phyloP scores from a whole-genome alignment of 2,888 invertebrate genomes.

The Maniola hyperantus region DNA sequence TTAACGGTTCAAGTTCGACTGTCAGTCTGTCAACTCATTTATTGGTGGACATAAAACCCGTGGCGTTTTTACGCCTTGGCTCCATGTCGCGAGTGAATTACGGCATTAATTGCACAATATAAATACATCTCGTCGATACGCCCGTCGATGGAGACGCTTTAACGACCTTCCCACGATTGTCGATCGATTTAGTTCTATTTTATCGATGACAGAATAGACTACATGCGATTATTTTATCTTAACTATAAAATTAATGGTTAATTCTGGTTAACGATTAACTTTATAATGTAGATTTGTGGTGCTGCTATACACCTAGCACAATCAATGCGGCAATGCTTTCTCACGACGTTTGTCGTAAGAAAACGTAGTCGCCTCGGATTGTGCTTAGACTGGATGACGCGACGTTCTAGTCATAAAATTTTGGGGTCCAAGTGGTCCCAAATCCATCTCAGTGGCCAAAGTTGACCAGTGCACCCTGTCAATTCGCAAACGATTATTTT shows the following conservation, averaged over 20 bases:
- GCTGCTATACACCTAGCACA: too few relatives aligned
- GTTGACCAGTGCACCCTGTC: too few relatives aligned
- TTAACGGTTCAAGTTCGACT: constrained; percentile 7
- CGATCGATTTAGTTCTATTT: constrained; percentile 5
- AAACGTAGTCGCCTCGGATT: too few relatives aligned
- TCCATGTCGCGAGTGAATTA: constrained; percentile 16
- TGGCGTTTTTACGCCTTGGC: constrained; percentile 18
- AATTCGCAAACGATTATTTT: too few relatives aligned
- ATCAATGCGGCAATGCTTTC: too few relatives aligned
- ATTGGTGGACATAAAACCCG: constrained; percentile 19
- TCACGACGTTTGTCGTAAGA: too few relatives aligned
- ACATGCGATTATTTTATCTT: neutral
- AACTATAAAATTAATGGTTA: neutral
- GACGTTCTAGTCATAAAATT: too few relatives aligned
- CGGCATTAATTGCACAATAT: constrained; percentile 17
- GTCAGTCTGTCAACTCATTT: constrained; percentile 21
- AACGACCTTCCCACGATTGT: constrained; percentile 16
- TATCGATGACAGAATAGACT: constrained; percentile 4
- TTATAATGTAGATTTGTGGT: neutral
- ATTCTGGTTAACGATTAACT: neutral
- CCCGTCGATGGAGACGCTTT: constrained; percentile 21
- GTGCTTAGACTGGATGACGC: too few relatives aligned
- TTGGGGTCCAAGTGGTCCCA: too few relatives aligned
- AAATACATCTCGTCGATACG: constrained; percentile 22
- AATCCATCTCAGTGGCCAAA: too few relatives aligned